These are phyloP conservation scores for Tyria jacobaeae DNA, from an alignment of 2,888 invertebrate genomes.

Conservation along the genomic window DNA sequence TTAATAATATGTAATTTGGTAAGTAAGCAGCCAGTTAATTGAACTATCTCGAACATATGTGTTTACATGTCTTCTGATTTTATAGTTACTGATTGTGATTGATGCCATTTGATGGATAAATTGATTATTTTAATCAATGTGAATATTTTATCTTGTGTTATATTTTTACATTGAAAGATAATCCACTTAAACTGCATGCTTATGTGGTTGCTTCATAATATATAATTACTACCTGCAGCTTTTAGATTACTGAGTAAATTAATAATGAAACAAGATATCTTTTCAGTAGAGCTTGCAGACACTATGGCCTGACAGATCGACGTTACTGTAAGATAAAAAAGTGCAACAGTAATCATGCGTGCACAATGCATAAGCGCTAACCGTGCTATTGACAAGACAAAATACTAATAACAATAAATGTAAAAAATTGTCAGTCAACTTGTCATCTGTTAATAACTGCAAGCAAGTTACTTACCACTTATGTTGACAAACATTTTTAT, in stretches of 20 bases:
- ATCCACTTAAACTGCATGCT: background rate
- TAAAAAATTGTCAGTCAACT: slow-evolving; percentile 30
- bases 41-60: background rate
- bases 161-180: no score
- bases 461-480: slow-evolving; percentile 21
- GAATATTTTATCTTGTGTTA: background rate
- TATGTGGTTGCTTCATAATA: background rate
- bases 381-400: slow-evolving; percentile 26
- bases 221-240: slow-evolving; percentile 9
- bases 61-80: background rate
- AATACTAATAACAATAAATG: slow-evolving; percentile 23
- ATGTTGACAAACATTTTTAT: slow-evolving; percentile 25
- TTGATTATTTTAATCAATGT: background rate
- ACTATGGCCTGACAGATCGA: slow-evolving; percentile 36
- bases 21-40: background rate
- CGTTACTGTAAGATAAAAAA: slow-evolving; percentile 34
- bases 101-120: background rate
- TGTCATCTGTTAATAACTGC: slow-evolving; percentile 28
- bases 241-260: slow-evolving; percentile 16
- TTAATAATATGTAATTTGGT: background rate
- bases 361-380: slow-evolving; percentile 21
- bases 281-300: slow-evolving; percentile 26
- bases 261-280: slow-evolving; percentile 33
- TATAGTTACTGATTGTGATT: background rate
- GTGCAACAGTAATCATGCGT: slow-evolving; percentile 25